Conservation (phyloP, 2,797 vertebrate species). For the Uromys caudimaculatus region DNA sequence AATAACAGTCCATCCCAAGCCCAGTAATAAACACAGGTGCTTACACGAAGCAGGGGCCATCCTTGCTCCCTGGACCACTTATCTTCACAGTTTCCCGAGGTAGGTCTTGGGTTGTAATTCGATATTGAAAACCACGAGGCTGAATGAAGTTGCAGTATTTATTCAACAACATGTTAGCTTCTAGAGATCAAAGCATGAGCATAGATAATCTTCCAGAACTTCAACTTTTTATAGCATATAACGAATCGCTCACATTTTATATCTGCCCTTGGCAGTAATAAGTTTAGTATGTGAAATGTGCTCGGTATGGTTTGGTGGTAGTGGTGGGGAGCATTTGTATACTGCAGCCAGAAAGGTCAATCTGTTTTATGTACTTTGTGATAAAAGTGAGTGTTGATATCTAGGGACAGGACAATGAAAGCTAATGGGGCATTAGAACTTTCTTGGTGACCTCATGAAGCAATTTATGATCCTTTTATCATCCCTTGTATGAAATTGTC, state of each 20-base stretch:
- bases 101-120: constrained; percentile 46
- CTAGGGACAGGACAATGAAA: constrained; percentile 79
- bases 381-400: constrained; percentile 78
- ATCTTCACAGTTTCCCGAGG: constrained; percentile 20
- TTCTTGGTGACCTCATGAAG: constrained; percentile 74
- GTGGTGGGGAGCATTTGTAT: constrained; percentile 52
- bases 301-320: constrained; percentile 67
- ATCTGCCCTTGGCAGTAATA: constrained; percentile 72
- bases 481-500: constrained; percentile 68
- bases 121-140: constrained; percentile 54
- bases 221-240: constrained; percentile 74
- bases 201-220: constrained; percentile 75
- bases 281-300: constrained; percentile 75
- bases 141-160: constrained; percentile 28
- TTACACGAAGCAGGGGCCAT: neutral
- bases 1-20: neutral
- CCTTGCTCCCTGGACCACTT: neutral
- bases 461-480: constrained; percentile 76
- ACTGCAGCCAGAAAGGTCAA: constrained; percentile 71
- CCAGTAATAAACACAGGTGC: neutral
- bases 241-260: constrained; percentile 70
- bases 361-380: constrained; percentile 77
- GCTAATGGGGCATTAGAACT: constrained; percentile 79
- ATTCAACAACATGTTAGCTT: constrained; percentile 15
- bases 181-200: constrained; percentile 48